Conservation (phyloP, 2,797 vertebrate species). For the Anabacerthia variegaticeps region DNA sequence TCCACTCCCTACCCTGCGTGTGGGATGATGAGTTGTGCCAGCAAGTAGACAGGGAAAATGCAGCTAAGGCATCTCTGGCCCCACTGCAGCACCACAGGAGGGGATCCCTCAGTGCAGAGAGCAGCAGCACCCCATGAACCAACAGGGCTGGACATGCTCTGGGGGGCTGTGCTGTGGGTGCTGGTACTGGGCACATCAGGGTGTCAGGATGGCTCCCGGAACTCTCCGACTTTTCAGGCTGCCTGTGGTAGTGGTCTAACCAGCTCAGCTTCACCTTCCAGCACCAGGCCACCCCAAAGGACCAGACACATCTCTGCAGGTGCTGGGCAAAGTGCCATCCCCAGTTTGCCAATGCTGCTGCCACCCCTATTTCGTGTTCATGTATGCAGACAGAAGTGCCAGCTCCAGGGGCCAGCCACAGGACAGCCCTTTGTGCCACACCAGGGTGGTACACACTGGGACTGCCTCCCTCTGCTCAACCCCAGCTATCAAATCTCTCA, state of each 20-base stretch:
- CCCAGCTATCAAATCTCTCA: background rate
- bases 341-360: background rate
- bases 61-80: background rate
- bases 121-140: background rate
- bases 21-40: background rate
- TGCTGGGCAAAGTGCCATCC: background rate
- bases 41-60: accelerated
- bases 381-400: accelerated
- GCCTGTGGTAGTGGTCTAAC: background rate
- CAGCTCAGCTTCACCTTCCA: background rate
- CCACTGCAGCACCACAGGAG: accelerated
- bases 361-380: background rate
- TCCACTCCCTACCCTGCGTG: background rate
- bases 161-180: accelerated
- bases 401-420: accelerated
- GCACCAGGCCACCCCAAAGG: background rate
- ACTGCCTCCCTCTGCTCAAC: background rate
- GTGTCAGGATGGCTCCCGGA: background rate
- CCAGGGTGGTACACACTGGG: accelerated
- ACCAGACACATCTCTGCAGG: background rate
- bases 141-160: background rate
- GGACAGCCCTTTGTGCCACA: accelerated
- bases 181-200: accelerated
- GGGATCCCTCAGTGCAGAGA: background rate
- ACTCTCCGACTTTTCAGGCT: background rate